Conservation (phyloP, 53 echinoderm and acorn worm genomes). For the Arbacia lixula region DNA sequence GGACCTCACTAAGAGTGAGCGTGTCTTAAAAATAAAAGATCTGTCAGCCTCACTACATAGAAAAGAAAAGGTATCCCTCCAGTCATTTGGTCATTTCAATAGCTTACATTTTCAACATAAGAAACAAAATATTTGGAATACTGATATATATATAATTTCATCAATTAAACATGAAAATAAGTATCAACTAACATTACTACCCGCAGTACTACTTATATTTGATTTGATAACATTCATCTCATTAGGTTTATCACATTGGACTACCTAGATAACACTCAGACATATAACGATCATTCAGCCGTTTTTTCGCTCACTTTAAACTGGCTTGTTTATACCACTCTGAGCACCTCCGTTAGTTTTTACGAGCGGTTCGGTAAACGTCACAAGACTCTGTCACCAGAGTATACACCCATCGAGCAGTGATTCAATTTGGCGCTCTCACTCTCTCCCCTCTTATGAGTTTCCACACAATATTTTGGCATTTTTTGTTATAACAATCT, state of each 20-base stretch:
- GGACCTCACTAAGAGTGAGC: slow-evolving; percentile 23
- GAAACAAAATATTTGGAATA: slow-evolving; percentile 29
- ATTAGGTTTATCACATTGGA: not conserved
- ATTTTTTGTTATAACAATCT: not conserved
- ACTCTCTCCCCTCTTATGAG: not conserved
- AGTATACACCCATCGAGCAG: no score
- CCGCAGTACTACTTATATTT: slow-evolving; percentile 51
- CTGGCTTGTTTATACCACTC: no score
- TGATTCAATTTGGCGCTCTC: slow-evolving; percentile 26
- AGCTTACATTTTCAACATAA: slow-evolving; percentile 12
- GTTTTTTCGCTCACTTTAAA: slow-evolving; percentile 11
- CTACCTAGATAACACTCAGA: no score
- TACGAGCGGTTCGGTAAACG: no score
- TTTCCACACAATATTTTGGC: slow-evolving; percentile 26
- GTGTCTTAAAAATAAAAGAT: slow-evolving; percentile 30
- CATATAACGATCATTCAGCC: slow-evolving; percentile 33
- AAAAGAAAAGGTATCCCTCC: slow-evolving; percentile 14
- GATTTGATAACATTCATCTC: not conserved
- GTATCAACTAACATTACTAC: slow-evolving; percentile 23
- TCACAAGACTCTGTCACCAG: no score
- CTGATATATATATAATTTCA: slow-evolving; percentile 58
- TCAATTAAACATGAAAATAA: slow-evolving; percentile 30
- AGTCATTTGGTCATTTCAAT: slow-evolving; percentile 49
- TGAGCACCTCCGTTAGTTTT: no score
- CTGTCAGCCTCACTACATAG: slow-evolving; percentile 34